Base-by-base conservation (phyloP, 30 jellyfish, hydroid and myxozoan species). In the Aurelia sp. region DNA sequence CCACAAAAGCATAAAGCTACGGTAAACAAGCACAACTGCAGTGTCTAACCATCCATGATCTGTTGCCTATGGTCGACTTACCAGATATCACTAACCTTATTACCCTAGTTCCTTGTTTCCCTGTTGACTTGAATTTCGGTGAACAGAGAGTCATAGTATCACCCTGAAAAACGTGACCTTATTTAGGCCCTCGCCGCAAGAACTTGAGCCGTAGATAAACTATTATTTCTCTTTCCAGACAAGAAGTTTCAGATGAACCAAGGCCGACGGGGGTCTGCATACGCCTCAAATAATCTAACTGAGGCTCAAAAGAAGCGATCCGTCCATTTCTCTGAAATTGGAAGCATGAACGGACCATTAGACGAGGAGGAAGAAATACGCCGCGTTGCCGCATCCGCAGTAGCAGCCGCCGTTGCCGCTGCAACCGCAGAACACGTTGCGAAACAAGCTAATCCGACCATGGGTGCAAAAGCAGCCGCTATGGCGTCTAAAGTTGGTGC, bases 381-480 rank as follows among this genome's bases (percentile, higher is more conserved):
- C 65, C 87, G 82, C 30, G 92, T 87, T 35, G 97, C 98, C 60
- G 93, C 98, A 19, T 66, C 98, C 30, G 92, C 97, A 16, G 98
- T 93, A 47, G 98, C 98, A 38, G 97, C 98, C 20, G 98, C 98
- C 17, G 98, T 93, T 31, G 98, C 98, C 13, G 88, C 92, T 15
- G 98, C 98, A 53, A 93, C 98, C 30, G 98, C 98, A 7, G 98
- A 93, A 70, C 97, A 93, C 75, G 93, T 93, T 22, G 98, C 98
- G 9, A 93, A 93, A 65, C 98, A 93, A 75, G 92, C 98, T 13
- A 88, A 89, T 74, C 98, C 98, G 48, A 93, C 98, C 12, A 93
- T 93, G 98, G 98, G 98, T 12, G 98, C 98, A n/a, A 93, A 93
- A 65, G 98, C 98, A 48, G 98, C 98, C 31, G 98, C 98, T 8